Conservation (phyloP, 2,797 vertebrate species). For the Danio albolineatus region DNA sequence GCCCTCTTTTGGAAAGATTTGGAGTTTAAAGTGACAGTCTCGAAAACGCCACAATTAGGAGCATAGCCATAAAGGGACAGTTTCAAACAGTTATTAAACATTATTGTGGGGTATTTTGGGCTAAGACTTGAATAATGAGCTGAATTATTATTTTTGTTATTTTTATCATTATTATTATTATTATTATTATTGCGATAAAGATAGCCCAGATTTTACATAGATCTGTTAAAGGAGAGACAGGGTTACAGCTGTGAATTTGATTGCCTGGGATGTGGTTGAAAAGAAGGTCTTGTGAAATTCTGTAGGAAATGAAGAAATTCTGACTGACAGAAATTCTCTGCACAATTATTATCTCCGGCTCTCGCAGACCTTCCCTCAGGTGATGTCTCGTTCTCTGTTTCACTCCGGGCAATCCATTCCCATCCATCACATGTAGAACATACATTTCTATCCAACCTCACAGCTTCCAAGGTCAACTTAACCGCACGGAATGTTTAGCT, state of each 20-base stretch:
- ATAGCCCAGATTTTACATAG: background rate
- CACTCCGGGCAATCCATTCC: background rate
- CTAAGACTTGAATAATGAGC: too few species aligned
- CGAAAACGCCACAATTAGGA: too few species aligned
- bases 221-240: background rate
- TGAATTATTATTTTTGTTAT: too few species aligned
- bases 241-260: conserved; percentile 2
- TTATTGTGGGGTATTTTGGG: too few species aligned
- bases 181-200: background rate
- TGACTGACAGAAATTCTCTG: conserved; percentile 74
- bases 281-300: too few species aligned
- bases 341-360: conserved; percentile 11
- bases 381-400: background rate
- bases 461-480: conserved; percentile 8
- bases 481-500: conserved; percentile 29
- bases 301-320: background rate
- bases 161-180: background rate
- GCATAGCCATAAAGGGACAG: too few species aligned
- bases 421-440: background rate
- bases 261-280: background rate
- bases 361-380: background rate
- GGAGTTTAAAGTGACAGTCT: too few species aligned
- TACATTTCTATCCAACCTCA: conserved; percentile 8
- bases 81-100: too few species aligned
- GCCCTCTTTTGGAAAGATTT: too few species aligned